Evolutionary conservation across 2,797 vertebrate species (phyloP), one percentile per base, ranked within the genome.

Genomic region (Rousettus madagascariensis): DNA sequence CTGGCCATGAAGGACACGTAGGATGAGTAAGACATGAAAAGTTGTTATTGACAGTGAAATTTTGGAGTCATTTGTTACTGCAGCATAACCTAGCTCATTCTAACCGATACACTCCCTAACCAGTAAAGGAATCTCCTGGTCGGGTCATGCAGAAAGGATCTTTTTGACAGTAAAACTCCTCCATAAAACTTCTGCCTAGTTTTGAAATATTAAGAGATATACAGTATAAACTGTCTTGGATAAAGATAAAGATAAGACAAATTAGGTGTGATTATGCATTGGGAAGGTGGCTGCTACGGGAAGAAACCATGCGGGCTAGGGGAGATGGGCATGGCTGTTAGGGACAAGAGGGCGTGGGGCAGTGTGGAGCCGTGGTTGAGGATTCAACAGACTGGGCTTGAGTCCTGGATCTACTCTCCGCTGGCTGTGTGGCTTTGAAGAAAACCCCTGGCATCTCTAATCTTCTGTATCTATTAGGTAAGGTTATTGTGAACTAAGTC

Each of bases 141-240:
- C 5, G 49, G 6, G 19, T 8, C 20, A 17, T 36, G 33, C 1
- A 53, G 68, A 72, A 4, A 71, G 0, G 12, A 38, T 43, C 36
- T 26, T 86, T 8, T 78, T 61, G 91, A 66, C 36, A 5, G 41
- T 15, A 89, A 43, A 20, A 33, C 43, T 53, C 91, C 46, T 53
- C n/a, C 59, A 26, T n/a, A 38, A 51, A 84, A 91, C 36, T 46
- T 94, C 33, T 33, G 28, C 51, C 28, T 38, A 20, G 33, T 24
- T 55, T 59, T 91, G 33, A 63, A 72, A 85, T 26, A 82, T 66
- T 12, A 43, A 71, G 43, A 90, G 68, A 38, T 26, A 59, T 5
- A 20, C 10, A 43, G 28, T 16, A 10, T 69, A 79, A 68, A 49
- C 41, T 53, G 36, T 36, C 30, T 12, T 84, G 68, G 82, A 17